Base-by-base conservation (phyloP, 30 jellyfish, hydroid and myxozoan genomes). In the Aurelia coerulea region DNA sequence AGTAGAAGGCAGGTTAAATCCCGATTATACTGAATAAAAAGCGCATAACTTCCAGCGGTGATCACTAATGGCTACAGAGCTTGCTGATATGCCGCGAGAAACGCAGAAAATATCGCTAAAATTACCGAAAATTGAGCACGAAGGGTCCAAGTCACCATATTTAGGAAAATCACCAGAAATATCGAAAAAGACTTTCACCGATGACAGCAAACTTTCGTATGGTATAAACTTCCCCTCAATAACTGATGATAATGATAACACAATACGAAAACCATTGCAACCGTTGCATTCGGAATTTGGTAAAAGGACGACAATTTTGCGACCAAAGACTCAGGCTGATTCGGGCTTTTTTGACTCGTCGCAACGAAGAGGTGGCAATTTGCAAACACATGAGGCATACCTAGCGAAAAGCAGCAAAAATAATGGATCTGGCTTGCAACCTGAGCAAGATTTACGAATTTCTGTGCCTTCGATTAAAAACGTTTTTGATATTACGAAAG, bases 111-210 rank as follows among this genome's bases (percentile, higher is more conserved):
- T 79, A 23, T 79, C 89, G 8, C 5, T 79, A 54, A 63, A 56
- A 35, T 51, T 79, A 1, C 89, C 89, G 35, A 79, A 79, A 66
- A 79, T 79, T 29, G 89, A 79, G 58, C 80, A 63, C 17, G 89
- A 79, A 2, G 70, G 70, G 2, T 60, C 35, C 35, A n/a, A n/a
- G 10, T 60, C 70, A 23, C 70, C 70, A 5, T n/a, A 17, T 60
- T n/a, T 23, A 60, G 11, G 10, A 60, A 60, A 23, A 60, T 3
- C 70, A 60, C 70, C 31, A 46, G 56, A 46, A 46, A 13, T 46
- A 46, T 46, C 56, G 2, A 46, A 5, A 46, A 46, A 46, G 15
- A 60, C 13, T 4, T 15, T 60, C 33, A 60, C 13, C 70, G 35
- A 60, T 13, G 18, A 17, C 17, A 65, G 42, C 53, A 39, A 65